Evolutionary conservation across 2,888 invertebrate genomes (phyloP), one percentile per base, ranked within the genome.

Genomic region (Zaprionus lineosus): DNA sequence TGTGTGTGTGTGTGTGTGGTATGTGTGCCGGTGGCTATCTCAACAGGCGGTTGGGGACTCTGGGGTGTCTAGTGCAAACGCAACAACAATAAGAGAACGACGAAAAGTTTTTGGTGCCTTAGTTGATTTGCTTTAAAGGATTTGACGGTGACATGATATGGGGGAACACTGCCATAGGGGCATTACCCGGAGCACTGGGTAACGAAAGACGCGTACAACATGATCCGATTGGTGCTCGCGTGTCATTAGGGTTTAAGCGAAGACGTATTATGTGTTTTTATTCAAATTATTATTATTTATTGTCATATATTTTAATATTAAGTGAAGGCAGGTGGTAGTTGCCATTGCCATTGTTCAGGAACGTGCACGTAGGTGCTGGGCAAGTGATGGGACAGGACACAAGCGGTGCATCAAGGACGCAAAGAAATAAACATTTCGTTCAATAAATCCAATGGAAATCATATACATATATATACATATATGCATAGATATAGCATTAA

Each of bases 91-190:
- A n/a, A n/a, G n/a, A n/a, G n/a, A n/a, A n/a, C n/a, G n/a, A n/a
- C n/a, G n/a, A 74, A 59, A 71, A 43, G 68, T 65, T 47, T 56
- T 59, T 59, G 74, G 74, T 78, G 74, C 74, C 74, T 74, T 74
- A 78, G 74, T 62, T 69, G 52, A 44, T 62, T 70, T 76, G 73
- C 70, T 79, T 75, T 76, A 66, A 51, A 59, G n/a, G n/a, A 40
- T 65, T 47, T 34, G 31, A 48, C 44, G 11, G 24, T 44, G 53
- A 58, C 47, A 67, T 53, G 36, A 28, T 41, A n/a, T 59, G 60
- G 44, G 50, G 59, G 41, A 68, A 52, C 40, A 69, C 39, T 31
- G 44, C 28, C 29, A 15, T n/a, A n/a, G n/a, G n/a, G n/a, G n/a
- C n/a, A n/a, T n/a, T n/a, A n/a, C n/a, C n/a, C n/a, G n/a, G n/a